Evolutionary conservation across 2,888 invertebrate genomes (phyloP), one percentile per base, ranked within the genome.

Genomic region (Plagiodera versicolora): DNA sequence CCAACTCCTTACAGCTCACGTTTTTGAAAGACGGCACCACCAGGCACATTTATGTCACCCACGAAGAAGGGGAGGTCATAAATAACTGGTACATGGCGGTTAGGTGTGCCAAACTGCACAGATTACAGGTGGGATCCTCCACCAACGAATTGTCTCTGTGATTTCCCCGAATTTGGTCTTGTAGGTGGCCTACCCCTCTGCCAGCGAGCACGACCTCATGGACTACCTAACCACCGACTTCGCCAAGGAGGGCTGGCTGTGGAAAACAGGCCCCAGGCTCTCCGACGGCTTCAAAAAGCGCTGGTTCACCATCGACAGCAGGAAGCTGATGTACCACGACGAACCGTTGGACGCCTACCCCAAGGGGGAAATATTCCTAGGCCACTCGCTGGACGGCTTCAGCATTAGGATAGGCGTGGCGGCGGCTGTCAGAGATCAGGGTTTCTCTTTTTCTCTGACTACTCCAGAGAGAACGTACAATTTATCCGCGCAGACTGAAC

Each of bases 321-420:
- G 95, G 66, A 94, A 94, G 77, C 82, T 95, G n/a, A 94, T 94
- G 93, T 95, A 95, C 75, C 92, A 94, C 73, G 91, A 93, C 74
- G 92, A 93, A 73, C 90, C 91, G 1, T 81, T 94, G 77, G 92
- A 93, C 74, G 91, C 94, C 1, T 90, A 91, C 81, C 93, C 95
- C 0, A 94, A 94, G 81, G 94, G 94, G 51, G 94, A 95, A 82
- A 91, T 95, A 70, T 94, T 94, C 79, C 82, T 95, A 68, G 92
- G 91, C 1, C 86, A 90, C 74, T 84, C 84, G 74, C 85, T 89
- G 65, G 90, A 90, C 72, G 91, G 92, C 1, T 94, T 89, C 77
- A 85, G 86, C 61, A 86, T 94, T 32, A 84, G 87, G 69, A 85
- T 88, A 47, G 89, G 89, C 18, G 86, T 87, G 11, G 84, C 86